A percentile compares a stretch with the other conserved stretches of the same genome.
Evolutionary conservation across 2,113 vertebrate genomes (phyloP).

Genomic region (Paedocypris sp.): DNA sequence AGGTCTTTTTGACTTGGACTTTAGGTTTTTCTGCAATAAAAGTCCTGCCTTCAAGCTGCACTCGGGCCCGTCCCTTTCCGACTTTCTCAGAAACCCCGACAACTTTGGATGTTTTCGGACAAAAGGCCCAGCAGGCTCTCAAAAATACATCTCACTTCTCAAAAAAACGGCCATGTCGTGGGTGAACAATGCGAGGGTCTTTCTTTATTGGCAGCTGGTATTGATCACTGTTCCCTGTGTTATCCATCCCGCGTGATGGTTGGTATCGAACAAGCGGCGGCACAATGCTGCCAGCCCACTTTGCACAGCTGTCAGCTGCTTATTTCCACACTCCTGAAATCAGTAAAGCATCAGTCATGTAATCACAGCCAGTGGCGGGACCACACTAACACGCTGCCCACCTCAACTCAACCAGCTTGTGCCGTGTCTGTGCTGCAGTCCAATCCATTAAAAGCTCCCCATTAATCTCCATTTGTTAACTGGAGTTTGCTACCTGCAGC

Average conservation of each 20-base stretch:
- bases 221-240: neutral
- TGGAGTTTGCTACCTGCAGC: neutral
- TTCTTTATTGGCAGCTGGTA: neutral
- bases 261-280: neutral
- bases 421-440: neutral
- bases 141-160: neutral
- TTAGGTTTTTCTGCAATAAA: no score
- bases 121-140: neutral
- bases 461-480: constrained; percentile 18
- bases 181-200: neutral
- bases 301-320: neutral
- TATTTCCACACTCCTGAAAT: neutral
- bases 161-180: neutral
- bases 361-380: neutral
- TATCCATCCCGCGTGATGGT: constrained; percentile 2
- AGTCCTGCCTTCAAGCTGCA: no score
- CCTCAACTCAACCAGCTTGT: neutral
- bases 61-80: no score
- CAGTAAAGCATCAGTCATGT: neutral
- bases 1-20: no score
- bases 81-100: no score
- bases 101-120: no score
- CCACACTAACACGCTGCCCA: neutral
- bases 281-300: neutral
- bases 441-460: constrained; percentile 1